These are phyloP conservation scores for Bombycilla garrulus DNA, from an alignment of 2,113 vertebrate genomes.

Conservation along the genomic window DNA sequence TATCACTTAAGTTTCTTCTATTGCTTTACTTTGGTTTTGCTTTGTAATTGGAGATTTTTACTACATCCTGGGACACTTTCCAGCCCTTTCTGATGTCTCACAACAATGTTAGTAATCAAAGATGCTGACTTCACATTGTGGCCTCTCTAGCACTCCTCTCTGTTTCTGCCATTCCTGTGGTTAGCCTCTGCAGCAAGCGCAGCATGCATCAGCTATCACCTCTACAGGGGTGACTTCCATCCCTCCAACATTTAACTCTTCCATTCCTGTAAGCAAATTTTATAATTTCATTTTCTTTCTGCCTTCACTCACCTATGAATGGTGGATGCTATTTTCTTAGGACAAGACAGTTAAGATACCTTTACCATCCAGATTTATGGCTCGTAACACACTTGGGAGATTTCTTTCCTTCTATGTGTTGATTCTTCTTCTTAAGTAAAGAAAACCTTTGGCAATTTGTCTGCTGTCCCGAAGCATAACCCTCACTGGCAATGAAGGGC, in stretches of 20 bases:
- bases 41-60: not conserved
- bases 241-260: not conserved
- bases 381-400: not conserved
- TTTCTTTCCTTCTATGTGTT: not conserved
- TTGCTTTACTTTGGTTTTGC: not conserved
- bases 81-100: not conserved
- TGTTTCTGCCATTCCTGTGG: not conserved
- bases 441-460: not conserved
- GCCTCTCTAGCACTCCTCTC: not conserved
- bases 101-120: not conserved
- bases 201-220: not conserved
- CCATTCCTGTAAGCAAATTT: not conserved
- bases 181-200: not conserved
- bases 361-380: not conserved
- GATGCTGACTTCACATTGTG: not conserved
- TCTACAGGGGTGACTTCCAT: not conserved
- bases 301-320: not conserved
- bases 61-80: not conserved
- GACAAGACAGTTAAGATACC: not conserved
- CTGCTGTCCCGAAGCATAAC: not conserved
- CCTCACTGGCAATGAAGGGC: not conserved
- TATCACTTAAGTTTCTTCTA: not conserved
- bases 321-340: not conserved
- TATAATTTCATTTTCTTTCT: not conserved
- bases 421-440: not conserved